phyloP scores from a whole-genome alignment of 2,888 invertebrate genomes.

The Lepidochrysops patricia region DNA sequence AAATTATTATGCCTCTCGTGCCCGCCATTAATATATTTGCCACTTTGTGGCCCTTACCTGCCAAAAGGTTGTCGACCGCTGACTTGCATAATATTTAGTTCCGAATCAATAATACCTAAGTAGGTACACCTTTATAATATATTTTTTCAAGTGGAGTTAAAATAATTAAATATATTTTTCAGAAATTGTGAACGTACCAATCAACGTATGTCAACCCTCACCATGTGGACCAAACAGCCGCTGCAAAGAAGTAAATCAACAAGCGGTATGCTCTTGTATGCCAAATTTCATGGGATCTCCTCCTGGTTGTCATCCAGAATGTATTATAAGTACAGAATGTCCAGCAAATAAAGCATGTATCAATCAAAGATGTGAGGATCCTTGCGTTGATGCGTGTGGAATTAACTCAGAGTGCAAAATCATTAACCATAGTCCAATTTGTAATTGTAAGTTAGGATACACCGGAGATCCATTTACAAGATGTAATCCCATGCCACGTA shows the following conservation, averaged over 20 bases:
- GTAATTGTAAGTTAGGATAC: slow-evolving; percentile 77
- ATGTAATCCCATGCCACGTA: slow-evolving; percentile 72
- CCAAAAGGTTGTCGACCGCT: too few relatives aligned
- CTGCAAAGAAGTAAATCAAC: slow-evolving; percentile 81
- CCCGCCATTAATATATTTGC: too few relatives aligned
- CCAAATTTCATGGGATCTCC: slow-evolving; percentile 81
- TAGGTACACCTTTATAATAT: background rate
- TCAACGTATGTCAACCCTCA: slow-evolving; percentile 79
- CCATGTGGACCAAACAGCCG: slow-evolving; percentile 86
- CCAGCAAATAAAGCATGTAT: slow-evolving; percentile 81
- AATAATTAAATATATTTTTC: slow-evolving; percentile 4
- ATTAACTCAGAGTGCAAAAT: slow-evolving; percentile 81
- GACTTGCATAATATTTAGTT: too few relatives aligned
- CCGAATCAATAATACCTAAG: too few relatives aligned
- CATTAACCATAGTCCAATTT: slow-evolving; percentile 86
- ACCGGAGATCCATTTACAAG: slow-evolving; percentile 81
- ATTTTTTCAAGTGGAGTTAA: background rate
- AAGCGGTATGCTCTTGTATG: slow-evolving; percentile 84
- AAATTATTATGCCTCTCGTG: too few relatives aligned
- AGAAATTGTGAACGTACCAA: slow-evolving; percentile 41
- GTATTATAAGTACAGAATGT: slow-evolving; percentile 84
- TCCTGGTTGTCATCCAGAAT: slow-evolving; percentile 85
- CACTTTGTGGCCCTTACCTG: too few relatives aligned
- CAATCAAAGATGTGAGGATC: slow-evolving; percentile 84
- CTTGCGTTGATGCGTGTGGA: slow-evolving; percentile 82